Base-by-base conservation (phyloP, 2,888 invertebrate genomes). In the Eilema sororculum region DNA sequence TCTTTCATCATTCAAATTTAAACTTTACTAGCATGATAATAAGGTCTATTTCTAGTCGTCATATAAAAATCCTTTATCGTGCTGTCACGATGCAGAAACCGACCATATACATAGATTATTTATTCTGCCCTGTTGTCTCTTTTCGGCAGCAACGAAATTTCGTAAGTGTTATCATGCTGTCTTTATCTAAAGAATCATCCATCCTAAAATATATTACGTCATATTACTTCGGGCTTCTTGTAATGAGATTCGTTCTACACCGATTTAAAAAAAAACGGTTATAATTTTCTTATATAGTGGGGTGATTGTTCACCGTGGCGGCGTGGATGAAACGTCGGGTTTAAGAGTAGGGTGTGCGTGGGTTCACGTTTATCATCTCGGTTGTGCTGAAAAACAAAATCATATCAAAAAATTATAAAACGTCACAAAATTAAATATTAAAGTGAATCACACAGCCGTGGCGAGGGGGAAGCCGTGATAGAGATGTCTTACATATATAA, bases 271-370 rank as follows among this genome's bases (percentile, higher is more conserved):
- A 64, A 46, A 25, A 8, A 8, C 33, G 12, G 28, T 8, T 52
- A n/a, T 28, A 52, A 30, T 64, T 28, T 52, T 52, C 20, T n/a
- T 52, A 3, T n/a, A 52, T n/a, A 52, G 52, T 52, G 24, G 96
- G 57, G 98, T 98, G 88, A 97, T 98, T 67, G 92, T 98, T 98
- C 87, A 98, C 98, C 97, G 98, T 98, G 94, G 98, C 98, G 82
- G 97, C 97, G 62, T 97, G 97, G 92, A 98, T 98, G 96, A 73
- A 96, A 89, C 52, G 52, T 57, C 59, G 22, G 10, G 59, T 69
- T 28, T 72, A 72, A 69, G 72, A 72, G 68, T 72, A 72, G n/a
- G 72, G 72, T 28, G 72, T 72, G 66, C 72, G 71, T 5, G 71
- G 63, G 71, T 78, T 41, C 41, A 71, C 71, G 66, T 98, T 98